Base-by-base conservation (phyloP, 2,113 vertebrate species). In the Lethenteron camtschaticum region DNA sequence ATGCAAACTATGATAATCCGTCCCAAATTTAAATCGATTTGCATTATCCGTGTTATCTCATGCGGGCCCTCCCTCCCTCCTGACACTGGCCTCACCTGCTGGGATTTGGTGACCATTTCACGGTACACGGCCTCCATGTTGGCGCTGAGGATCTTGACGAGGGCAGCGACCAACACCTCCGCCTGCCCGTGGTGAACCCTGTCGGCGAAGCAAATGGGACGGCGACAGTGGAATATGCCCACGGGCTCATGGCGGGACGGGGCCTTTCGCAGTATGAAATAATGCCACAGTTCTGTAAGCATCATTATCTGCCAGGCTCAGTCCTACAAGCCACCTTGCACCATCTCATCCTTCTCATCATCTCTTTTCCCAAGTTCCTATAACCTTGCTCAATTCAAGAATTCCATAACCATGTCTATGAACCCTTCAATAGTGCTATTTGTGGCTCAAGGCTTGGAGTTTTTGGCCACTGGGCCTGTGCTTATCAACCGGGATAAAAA, bases 71-170 rank as follows among this genome's bases (percentile, higher is more conserved):
- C 41, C 41, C 41, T 41, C 41, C 41, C 41, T 41, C 41, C 41
- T 41, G 41, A 41, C 41, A 41, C 41, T 41, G 41, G 41, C n/a
- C 76, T 81, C 72, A 99, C 94, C 85, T 96, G 94, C 73, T 95
- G 87, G 69, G 82, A 80, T 81, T 99, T 99, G 76, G 87, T 94
- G 66, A 91, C 85, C 88, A 96, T 96, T 74, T 96, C 89, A 69
- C 78, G 78, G 69, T 89, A 88, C 75, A 92, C 74, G 18, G 87
- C 57, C 3, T 89, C 84, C 87, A 92, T 83, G 77, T 88, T 91
- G 72, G 80, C 80, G 68, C 82, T 82, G 3, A 82, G 84, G 75
- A 84, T 91, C 79, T 80, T 88, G 76, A 89, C 75, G 75, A 99
- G 74, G 0, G 84, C 77, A 70, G 82, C 82, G 0, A 95, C 84